Base-by-base conservation (phyloP, 1,140 invertebrate genomes). In the Sitobion miscanthi region DNA sequence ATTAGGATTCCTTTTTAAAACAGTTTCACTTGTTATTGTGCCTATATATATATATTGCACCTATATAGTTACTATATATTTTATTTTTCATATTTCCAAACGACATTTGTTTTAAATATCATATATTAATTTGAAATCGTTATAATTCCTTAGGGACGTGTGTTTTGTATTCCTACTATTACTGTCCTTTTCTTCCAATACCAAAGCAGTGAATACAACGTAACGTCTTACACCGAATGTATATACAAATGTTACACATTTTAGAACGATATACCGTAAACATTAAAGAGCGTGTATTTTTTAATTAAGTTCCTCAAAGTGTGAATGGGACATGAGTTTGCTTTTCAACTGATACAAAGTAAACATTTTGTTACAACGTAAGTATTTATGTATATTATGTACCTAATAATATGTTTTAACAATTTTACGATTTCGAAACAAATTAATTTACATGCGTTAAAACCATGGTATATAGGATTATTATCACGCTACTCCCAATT, bases 221-320 rank as follows among this genome's bases (percentile, higher is more conserved):
- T n/a, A n/a, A 77, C 30, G n/a, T 77, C 6, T 5, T 30, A 77
- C 30, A 77, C n/a, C 11, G 62, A 77, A 0, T 21, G 0, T n/a
- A 11, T n/a, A 20, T 54, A 54, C 0, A 54, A 77, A 77, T 14
- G 42, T 85, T 38, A 42, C 38, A 85, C 25, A 85, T 85, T 85
- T 85, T 30, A 45, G 7, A 85, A 42, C n/a, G 5, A 77, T 23
- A n/a, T 11, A 38, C 35, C 77, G 20, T 38, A 83, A 85, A 85
- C 85, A 47, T n/a, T n/a, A 35, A 14, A 35, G n/a, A 77, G 62
- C 25, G 1, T 7, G 45, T n/a, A n/a, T 87, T 47, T 87, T 86
- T 87, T 87, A 87, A 87, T 87, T 87, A 87, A 87, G 30, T 49
- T 87, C n/a, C 17, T n/a, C 45, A 2, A 20, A 47, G 47, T 87